Base-by-base conservation (phyloP, 2,888 invertebrate species). In the Cyrtodaria siliqua region DNA sequence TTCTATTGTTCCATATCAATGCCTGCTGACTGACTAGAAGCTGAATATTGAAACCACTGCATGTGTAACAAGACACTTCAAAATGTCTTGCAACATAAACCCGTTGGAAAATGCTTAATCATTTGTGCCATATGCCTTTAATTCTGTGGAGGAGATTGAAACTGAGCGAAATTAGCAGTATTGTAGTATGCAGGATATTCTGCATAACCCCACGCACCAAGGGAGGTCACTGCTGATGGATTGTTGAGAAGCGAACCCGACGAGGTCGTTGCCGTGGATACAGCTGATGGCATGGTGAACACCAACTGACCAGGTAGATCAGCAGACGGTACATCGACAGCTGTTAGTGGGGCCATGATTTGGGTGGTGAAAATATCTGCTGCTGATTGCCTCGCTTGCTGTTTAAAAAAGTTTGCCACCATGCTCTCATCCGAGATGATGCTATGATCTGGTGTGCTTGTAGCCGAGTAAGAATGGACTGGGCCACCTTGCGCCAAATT, bases 101-200 rank as follows among this genome's bases (percentile, higher is more conserved):
- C n/a, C n/a, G n/a, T n/a, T n/a, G n/a, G n/a, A n/a, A n/a, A n/a
- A n/a, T n/a, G n/a, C n/a, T n/a, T n/a, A n/a, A n/a, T n/a, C n/a
- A n/a, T n/a, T n/a, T n/a, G n/a, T n/a, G n/a, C n/a, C n/a, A n/a
- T n/a, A n/a, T n/a, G n/a, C n/a, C n/a, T 4, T 33, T 33, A 33
- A 33, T 33, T 33, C 33, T 33, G 33, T 33, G 33, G 60, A 9
- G 40, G 60, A 9, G 29, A 24, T 60, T 60, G 60, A 27, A 60
- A 60, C 60, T 60, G 60, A 4, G 60, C 18, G 20, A 47, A 47
- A n/a, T 59, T 50, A 33, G 24, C 56, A 6, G 47, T 33, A 50
- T 47, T 66, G 9, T 38, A 49, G n/a, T 66, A 66, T 14, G 56
- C 23, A 2, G 64, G 26, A 20, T 57, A 66, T 3, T 57, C 57